Evolutionary conservation across 2,797 vertebrate genomes (phyloP).

Genomic region (Syngnathus acus): DNA sequence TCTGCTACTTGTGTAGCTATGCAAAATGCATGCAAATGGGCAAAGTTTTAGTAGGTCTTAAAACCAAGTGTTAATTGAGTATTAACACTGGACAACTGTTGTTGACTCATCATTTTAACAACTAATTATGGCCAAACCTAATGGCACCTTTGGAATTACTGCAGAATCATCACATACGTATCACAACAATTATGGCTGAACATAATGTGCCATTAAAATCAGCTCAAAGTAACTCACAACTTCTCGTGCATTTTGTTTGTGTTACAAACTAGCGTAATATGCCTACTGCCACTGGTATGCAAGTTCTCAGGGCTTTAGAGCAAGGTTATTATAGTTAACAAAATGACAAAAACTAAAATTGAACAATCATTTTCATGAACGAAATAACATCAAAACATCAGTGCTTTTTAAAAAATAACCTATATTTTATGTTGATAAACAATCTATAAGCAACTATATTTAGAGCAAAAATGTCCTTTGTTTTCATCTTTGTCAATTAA

Average conservation of each 20-base stretch:
- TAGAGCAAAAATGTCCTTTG: too few species aligned
- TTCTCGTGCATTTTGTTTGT: neutral
- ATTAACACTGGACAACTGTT: slow-evolving; percentile 36
- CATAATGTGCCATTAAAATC: slow-evolving; percentile 12
- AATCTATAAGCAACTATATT: too few species aligned
- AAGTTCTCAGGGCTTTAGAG: neutral
- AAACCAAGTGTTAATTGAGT: slow-evolving; percentile 46
- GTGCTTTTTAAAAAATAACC: too few species aligned
- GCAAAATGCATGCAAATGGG: slow-evolving; percentile 60
- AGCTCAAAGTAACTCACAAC: slow-evolving; percentile 2
- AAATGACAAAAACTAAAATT: too few species aligned
- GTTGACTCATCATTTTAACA: slow-evolving; percentile 49
- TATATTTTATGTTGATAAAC: too few species aligned
- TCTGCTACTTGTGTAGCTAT: slow-evolving; percentile 39
- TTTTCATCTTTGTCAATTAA: too few species aligned
- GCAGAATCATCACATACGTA: slow-evolving; percentile 19
- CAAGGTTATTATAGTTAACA: too few species aligned
- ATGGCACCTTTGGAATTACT: slow-evolving; percentile 21
- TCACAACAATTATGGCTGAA: slow-evolving; percentile 15
- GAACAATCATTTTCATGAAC: neutral
- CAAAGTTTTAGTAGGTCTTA: slow-evolving; percentile 35
- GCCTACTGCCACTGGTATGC: neutral
- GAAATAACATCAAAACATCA: neutral
- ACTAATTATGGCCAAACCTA: slow-evolving; percentile 31
- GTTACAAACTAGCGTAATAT: neutral